phyloP scores from a whole-genome alignment of 1,140 invertebrate genomes.

The Megathymus violae region DNA sequence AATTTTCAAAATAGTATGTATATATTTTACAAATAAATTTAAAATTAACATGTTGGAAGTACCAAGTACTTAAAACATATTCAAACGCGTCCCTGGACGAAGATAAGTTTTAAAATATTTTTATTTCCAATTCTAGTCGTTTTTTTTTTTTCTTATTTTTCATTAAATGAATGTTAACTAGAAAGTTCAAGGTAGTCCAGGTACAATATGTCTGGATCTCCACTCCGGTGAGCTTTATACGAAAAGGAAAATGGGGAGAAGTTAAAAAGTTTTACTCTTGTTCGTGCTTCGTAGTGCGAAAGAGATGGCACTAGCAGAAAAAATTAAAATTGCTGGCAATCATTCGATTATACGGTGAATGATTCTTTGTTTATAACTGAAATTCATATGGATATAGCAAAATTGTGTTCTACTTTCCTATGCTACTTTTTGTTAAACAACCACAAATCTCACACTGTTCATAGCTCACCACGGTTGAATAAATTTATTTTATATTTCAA shows the following conservation, averaged over 20 bases:
- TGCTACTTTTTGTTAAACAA: slow-evolving; percentile 8
- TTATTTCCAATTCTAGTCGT: slow-evolving; percentile 5
- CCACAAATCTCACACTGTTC: not conserved
- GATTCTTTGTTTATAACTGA: slow-evolving; percentile 14
- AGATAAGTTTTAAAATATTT: slow-evolving; percentile 1
- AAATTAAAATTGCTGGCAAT: slow-evolving; percentile 23
- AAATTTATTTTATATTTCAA: not conserved
- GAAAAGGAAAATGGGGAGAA: slow-evolving; percentile 25
- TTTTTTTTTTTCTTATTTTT: slow-evolving; percentile 10
- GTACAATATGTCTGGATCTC: slow-evolving; percentile 21
- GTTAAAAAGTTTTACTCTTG: slow-evolving; percentile 15
- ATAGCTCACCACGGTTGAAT: not conserved
- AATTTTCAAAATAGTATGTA: slow-evolving; percentile 1
- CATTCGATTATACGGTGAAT: slow-evolving; percentile 17
- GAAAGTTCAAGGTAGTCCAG: slow-evolving; percentile 17
- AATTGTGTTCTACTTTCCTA: slow-evolving; percentile 19
- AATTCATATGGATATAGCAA: slow-evolving; percentile 6
- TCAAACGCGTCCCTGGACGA: not conserved
- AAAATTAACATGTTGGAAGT: too few species aligned
- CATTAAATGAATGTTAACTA: slow-evolving; percentile 15
- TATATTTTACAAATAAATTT: slow-evolving; percentile 1
- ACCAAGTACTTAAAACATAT: slow-evolving; percentile 9
- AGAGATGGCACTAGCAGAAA: slow-evolving; percentile 12
- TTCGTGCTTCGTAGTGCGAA: slow-evolving; percentile 4
- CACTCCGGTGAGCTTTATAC: slow-evolving; percentile 21